Percentiles rank a stretch among this genome's conserved stretches.
Conservation (phyloP, 2,888 invertebrate genomes). For the Cactoblastis cactorum region DNA sequence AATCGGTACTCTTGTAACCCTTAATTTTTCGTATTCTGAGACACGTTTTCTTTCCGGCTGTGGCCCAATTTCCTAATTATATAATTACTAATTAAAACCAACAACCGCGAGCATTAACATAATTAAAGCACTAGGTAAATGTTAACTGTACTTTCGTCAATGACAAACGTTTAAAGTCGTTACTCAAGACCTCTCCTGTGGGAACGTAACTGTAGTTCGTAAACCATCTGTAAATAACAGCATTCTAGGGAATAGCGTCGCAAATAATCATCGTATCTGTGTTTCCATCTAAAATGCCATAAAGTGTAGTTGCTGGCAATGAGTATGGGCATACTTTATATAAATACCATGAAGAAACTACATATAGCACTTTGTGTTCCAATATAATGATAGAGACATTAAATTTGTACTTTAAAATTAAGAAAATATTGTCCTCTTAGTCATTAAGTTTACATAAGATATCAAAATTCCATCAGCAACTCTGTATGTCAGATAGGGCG, state of each 20-base stretch:
- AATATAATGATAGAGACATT: too few relatives aligned
- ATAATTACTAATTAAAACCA: background rate
- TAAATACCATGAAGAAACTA: too few relatives aligned
- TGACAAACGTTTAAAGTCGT: slow-evolving; percentile 2
- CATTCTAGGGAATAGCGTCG: slow-evolving; percentile 4
- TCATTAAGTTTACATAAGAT: background rate
- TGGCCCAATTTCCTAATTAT: background rate
- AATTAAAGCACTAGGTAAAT: background rate
- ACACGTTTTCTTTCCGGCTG: background rate
- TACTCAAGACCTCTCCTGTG: slow-evolving; percentile 27
- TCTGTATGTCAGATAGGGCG: background rate
- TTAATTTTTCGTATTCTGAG: background rate
- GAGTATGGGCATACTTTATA: too few relatives aligned
- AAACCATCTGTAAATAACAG: slow-evolving; percentile 12
- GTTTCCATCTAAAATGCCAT: slow-evolving; percentile 27
- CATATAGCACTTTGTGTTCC: too few relatives aligned
- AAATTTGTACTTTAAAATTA: too few relatives aligned
- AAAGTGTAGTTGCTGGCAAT: too few relatives aligned
- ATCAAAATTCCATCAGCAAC: background rate
- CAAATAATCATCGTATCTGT: slow-evolving; percentile 16
- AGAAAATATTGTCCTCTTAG: background rate
- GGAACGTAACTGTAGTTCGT: slow-evolving; percentile 28
- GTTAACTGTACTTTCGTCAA: slow-evolving; percentile 9
- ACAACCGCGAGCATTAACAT: background rate
- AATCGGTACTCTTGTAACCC: background rate